phyloP scores from a whole-genome alignment of 1,140 invertebrate genomes.

The Cydia strobilella region DNA sequence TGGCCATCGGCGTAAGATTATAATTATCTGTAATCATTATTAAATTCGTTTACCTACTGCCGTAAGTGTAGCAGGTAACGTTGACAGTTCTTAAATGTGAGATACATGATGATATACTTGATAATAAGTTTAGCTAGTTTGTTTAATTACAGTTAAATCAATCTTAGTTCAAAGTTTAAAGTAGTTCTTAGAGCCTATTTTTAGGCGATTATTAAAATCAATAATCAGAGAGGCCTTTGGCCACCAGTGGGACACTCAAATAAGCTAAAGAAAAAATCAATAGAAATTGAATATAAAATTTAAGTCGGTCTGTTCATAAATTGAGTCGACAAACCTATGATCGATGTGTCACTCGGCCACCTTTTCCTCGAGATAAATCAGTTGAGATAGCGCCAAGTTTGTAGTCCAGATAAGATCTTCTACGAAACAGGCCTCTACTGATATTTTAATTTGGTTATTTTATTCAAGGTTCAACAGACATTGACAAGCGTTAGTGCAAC shows the following conservation, averaged over 20 bases:
- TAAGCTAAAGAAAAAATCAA: conserved; percentile 18
- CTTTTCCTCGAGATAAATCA: conserved; percentile 58
- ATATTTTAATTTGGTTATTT: conserved; percentile 38
- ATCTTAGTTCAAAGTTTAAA: too few relatives aligned
- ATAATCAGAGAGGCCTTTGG: too few relatives aligned
- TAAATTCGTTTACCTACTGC: too few relatives aligned
- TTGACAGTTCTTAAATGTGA: too few relatives aligned
- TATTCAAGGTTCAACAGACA: conserved; percentile 19
- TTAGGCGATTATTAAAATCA: too few relatives aligned
- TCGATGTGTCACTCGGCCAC: conserved; percentile 59
- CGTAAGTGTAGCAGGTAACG: too few relatives aligned
- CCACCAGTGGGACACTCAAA: not conserved
- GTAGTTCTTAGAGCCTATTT: too few relatives aligned
- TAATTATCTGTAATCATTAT: too few relatives aligned
- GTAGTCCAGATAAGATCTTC: conserved; percentile 57
- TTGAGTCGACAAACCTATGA: conserved; percentile 72
- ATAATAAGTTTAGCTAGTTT: too few relatives aligned
- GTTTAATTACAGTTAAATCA: too few relatives aligned
- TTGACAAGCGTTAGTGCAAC: conserved; percentile 2
- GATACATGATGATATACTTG: too few relatives aligned
- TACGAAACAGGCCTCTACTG: conserved; percentile 54
- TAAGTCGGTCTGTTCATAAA: conserved; percentile 55
- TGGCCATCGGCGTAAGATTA: too few relatives aligned
- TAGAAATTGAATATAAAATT: conserved; percentile 39
- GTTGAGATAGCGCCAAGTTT: conserved; percentile 51